Base-by-base conservation (phyloP, 2,888 invertebrate genomes). In the Hypomecis atomaria region DNA sequence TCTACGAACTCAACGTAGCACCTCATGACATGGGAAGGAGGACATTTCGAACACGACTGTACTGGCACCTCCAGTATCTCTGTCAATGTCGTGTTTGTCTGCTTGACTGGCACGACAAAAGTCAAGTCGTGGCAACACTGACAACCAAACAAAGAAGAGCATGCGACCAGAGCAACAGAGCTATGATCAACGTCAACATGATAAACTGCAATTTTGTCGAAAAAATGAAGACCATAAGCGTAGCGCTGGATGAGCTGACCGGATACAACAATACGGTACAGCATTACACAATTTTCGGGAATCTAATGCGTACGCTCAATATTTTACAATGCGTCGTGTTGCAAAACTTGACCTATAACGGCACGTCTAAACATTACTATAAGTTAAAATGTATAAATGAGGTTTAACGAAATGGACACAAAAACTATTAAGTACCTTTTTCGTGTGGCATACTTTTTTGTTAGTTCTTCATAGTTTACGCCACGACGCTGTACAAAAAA, bases 71-170 rank as follows among this genome's bases (percentile, higher is more conserved):
- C 3, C 45, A 49, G 13, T 10, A 45, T 10, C 40, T 45, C 0
- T 69, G 68, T 34, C 33, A 37, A 4, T 69, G 68, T 42, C 34
- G 56, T 10, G 63, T 64, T 6, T 69, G 68, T 38, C 0, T n/a
- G 0, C 10, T 23, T 7, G 54, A 61, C 38, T 65, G 62, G 65
- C 48, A 63, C 37, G 4, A 23, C 11, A 23, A 45, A 2, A 47
- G 13, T 10, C 33, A 10, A 0, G n/a, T 33, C 0, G 1, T 8
- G 5, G 38, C 38, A 0, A 1, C 47, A 4, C 43, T 64, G 52
- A 59, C 59, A 5, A 13, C 8, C 6, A 5, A 7, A 1, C 54
- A 54, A 13, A 34, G 5, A 23, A 13, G 8, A 5, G 54, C 43
- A 0, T 43, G 36, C 11, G 11, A 54, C 11, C 43, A 11, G 11